These are phyloP conservation scores for Petrocephalus sullivani DNA, from an alignment of 2,797 vertebrate species.

Conservation along the genomic window DNA sequence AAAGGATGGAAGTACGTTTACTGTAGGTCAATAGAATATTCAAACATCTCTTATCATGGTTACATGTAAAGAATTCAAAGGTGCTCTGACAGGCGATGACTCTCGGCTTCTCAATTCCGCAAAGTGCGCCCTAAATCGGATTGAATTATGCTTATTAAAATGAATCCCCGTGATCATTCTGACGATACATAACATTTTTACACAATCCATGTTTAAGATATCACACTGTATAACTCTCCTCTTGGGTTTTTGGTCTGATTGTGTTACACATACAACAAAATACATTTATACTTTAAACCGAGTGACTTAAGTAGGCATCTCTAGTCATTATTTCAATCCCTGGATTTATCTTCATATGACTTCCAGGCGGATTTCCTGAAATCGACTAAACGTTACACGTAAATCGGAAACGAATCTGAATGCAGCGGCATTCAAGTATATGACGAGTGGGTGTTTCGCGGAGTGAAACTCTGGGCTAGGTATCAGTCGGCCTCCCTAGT, in stretches of 20 bases:
- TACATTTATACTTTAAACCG: neutral
- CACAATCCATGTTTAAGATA: neutral
- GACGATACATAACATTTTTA: neutral
- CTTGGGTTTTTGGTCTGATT: neutral
- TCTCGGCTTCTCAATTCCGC: neutral
- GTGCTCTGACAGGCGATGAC: neutral
- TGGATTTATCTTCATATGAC: neutral
- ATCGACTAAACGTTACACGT: neutral
- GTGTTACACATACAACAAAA: neutral
- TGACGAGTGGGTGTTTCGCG: neutral
- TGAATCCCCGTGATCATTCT: neutral
- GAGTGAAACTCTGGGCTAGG: constrained; percentile 21
- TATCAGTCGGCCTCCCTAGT: constrained; percentile 5
- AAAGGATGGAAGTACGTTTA: neutral
- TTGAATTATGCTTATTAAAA: neutral
- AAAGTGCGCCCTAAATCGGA: neutral
- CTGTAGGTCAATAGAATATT: neutral
- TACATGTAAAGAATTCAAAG: neutral
- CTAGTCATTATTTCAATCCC: neutral
- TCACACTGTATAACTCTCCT: neutral
- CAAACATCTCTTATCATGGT: neutral
- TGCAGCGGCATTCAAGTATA: neutral
- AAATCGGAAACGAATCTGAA: neutral
- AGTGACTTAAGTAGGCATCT: neutral
- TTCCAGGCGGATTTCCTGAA: neutral